Base-by-base conservation (phyloP, 1,140 invertebrate species). In the Argopecten irradians region DNA sequence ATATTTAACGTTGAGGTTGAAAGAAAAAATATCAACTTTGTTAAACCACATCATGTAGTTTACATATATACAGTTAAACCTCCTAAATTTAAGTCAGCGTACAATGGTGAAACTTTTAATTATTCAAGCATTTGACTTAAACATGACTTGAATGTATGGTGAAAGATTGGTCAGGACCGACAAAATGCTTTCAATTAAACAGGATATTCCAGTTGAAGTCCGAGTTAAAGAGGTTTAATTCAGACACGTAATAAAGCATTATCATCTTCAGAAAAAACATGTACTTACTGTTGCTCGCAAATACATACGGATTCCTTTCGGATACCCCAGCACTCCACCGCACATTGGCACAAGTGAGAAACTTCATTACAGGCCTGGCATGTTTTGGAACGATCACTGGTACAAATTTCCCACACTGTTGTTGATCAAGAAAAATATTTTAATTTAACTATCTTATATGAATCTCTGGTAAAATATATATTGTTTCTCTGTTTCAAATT, bases 211-310 rank as follows among this genome's bases (percentile, higher is more conserved):
- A n/a, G n/a, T n/a, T n/a, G n/a, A n/a, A n/a, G n/a, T n/a, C n/a
- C n/a, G n/a, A n/a, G n/a, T n/a, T n/a, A n/a, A n/a, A n/a, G n/a
- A n/a, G n/a, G n/a, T n/a, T n/a, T n/a, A n/a, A n/a, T n/a, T n/a
- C n/a, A n/a, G n/a, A n/a, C n/a, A n/a, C n/a, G n/a, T n/a, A n/a
- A n/a, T n/a, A n/a, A 28, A 16, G 19, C 43, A 71, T 71, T 71
- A 28, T 71, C 8, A 71, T 71, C n/a, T 71, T n/a, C 55, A 71
- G n/a, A 71, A 28, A 5, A 71, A n/a, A 22, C 55, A 28, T 71
- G 55, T 71, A 85, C 84, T 85, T 34, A 85, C 84, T 85, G 84
- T 85, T 85, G 28, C n/a, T 85, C 13, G 84, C 84, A 85, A 85
- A 85, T 16, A 85, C 34, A 46, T 85, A 43, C 16, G 46, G n/a